Evolutionary conservation across 2,113 vertebrate genomes (phyloP).

Genomic region (Cinclus cinclus): DNA sequence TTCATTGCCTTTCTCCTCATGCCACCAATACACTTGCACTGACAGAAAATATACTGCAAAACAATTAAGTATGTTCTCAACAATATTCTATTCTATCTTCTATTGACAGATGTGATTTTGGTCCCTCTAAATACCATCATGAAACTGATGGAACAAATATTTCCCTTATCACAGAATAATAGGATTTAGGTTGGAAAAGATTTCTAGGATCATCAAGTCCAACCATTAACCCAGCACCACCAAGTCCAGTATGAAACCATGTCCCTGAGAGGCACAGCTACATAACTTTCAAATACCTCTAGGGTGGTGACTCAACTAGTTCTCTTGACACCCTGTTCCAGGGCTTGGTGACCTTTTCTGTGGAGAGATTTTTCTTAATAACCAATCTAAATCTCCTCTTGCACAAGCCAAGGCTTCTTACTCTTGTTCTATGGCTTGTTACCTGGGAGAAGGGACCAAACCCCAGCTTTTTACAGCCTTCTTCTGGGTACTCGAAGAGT

Average conservation of each 20-base stretch:
- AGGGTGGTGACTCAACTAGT: background rate
- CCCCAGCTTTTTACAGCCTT: background rate
- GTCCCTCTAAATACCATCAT: background rate
- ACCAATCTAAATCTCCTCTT: background rate
- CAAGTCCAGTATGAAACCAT: background rate
- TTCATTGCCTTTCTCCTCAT: background rate
- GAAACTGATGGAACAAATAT: background rate
- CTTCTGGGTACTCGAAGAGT: background rate
- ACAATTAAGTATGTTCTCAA: background rate
- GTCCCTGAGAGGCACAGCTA: background rate
- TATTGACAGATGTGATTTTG: background rate
- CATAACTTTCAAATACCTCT: background rate
- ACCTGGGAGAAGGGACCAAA: background rate
- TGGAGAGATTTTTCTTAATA: background rate
- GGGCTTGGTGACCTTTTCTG: background rate
- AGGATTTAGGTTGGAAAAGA: background rate
- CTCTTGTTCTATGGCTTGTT: background rate
- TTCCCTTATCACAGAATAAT: background rate
- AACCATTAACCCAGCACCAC: background rate
- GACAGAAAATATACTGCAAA: background rate
- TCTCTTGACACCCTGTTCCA: background rate
- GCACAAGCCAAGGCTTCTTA: background rate
- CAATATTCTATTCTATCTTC: background rate
- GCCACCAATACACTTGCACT: background rate
- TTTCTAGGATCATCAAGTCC: background rate